These are phyloP conservation scores for Ichneumon xanthorius DNA, from an alignment of 2,888 invertebrate genomes.

Conservation along the genomic window DNA sequence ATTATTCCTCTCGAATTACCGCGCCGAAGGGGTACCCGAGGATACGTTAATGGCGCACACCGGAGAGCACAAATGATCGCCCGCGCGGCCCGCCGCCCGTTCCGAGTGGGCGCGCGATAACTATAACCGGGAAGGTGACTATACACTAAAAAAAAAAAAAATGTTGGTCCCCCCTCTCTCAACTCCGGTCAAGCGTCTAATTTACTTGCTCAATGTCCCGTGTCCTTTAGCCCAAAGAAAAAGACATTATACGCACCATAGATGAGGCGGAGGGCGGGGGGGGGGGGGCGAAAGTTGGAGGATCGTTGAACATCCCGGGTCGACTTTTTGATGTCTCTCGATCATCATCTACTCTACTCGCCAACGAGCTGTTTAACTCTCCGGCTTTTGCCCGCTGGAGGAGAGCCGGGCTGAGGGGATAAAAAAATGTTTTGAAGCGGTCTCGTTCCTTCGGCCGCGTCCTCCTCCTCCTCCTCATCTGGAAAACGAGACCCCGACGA, in stretches of 20 bases:
- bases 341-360: conserved; percentile 53
- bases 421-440: conserved; percentile 2
- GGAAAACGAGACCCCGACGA: conserved; percentile 38
- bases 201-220: neutral
- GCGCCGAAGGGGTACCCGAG: conserved; percentile 75
- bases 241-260: conserved; percentile 1
- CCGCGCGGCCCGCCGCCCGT: conserved; percentile 45
- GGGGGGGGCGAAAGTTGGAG: conserved; percentile 6
- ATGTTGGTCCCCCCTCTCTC: neutral
- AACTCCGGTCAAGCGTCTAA: neutral
- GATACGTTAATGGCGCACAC: conserved; percentile 77
- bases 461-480: conserved; percentile 22
- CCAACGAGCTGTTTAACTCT: conserved; percentile 54
- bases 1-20: conserved; percentile 82
- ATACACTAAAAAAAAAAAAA: conserved; percentile 24
- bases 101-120: conserved; percentile 61
- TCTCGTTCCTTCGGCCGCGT: conserved; percentile 3
- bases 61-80: conserved; percentile 51
- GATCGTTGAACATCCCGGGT: conserved; percentile 20
- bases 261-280: neutral
- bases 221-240: neutral
- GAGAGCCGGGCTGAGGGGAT: neutral
- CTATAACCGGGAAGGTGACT: conserved; percentile 60
- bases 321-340: conserved; percentile 55
- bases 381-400: conserved; percentile 25